Evolutionary conservation across 2,888 invertebrate genomes (phyloP).

Genomic region (Stenurella melanura): DNA sequence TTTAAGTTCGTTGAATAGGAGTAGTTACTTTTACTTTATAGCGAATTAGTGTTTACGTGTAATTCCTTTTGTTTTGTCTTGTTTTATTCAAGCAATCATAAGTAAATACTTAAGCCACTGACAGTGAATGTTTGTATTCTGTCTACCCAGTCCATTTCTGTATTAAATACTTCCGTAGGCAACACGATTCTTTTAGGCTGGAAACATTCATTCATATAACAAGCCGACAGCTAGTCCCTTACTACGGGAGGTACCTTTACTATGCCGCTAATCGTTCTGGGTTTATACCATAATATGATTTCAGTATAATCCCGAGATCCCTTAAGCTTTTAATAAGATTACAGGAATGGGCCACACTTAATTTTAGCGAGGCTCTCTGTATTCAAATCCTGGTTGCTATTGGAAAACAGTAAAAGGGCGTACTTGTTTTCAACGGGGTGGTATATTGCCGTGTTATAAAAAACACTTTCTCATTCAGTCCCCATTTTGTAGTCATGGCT

Average conservation of each 20-base stretch:
- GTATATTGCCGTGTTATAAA: slow-evolving; percentile 32
- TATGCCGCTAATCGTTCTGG: slow-evolving; percentile 49
- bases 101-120: no score
- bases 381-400: slow-evolving; percentile 36
- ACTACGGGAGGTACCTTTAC: slow-evolving; percentile 52
- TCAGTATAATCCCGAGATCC: slow-evolving; percentile 39
- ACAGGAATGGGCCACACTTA: slow-evolving; percentile 13
- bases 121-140: neutral
- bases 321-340: slow-evolving; percentile 29
- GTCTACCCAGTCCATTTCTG: neutral
- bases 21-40: no score
- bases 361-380: slow-evolving; percentile 15
- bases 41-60: no score
- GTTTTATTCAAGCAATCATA: no score
- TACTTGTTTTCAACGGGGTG: slow-evolving; percentile 25
- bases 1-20: no score
- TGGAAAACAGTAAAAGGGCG: slow-evolving; percentile 42
- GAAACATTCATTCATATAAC: slow-evolving; percentile 50
- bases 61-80: no score
- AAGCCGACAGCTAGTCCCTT: slow-evolving; percentile 47
- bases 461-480: slow-evolving; percentile 39
- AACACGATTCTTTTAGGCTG: slow-evolving; percentile 26
- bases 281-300: slow-evolving; percentile 44
- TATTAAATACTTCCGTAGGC: neutral
- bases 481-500: slow-evolving; percentile 32